A percentile compares a stretch with the other conserved stretches of the same genome.
Conservation (phyloP, 2,113 vertebrate genomes). For the Syrmaticus mikado region DNA sequence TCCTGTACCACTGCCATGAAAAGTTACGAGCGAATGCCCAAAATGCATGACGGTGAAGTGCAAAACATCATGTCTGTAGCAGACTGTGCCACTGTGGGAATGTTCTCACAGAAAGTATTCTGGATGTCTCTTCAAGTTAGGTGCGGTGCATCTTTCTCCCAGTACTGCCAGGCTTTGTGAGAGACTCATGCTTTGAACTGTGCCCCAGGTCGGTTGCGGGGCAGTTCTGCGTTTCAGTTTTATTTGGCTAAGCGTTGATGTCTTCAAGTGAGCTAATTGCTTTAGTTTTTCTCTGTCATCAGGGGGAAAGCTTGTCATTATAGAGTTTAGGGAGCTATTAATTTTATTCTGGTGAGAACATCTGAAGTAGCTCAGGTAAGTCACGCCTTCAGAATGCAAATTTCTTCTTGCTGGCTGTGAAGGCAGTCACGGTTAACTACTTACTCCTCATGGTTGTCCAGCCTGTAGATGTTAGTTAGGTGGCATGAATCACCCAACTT, state of each 20-base stretch:
- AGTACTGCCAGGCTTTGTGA: background rate
- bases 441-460: background rate
- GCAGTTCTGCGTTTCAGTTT: background rate
- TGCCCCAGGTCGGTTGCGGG: background rate
- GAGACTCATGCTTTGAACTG: background rate
- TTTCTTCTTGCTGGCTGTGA: background rate
- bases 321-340: conserved; percentile 4
- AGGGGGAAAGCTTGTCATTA: rapidly evolving
- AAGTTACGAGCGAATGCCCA: rapidly evolving
- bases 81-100: rapidly evolving
- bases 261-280: background rate
- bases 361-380: conserved; percentile 17
- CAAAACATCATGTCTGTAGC: rapidly evolving
- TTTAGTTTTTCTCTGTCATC: conserved; percentile 21
- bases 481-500: background rate
- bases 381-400: background rate
- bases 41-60: rapidly evolving
- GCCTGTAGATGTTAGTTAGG: background rate
- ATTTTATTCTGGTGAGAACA: conserved; percentile 7
- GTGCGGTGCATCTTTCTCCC: rapidly evolving
- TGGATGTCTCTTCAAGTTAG: rapidly evolving
- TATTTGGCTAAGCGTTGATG: background rate
- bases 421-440: background rate
- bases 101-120: background rate
- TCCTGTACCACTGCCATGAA: background rate